Evolutionary conservation across 2,113 vertebrate species (phyloP).

Genomic region (Sinocyclocheilus rhinocerous): DNA sequence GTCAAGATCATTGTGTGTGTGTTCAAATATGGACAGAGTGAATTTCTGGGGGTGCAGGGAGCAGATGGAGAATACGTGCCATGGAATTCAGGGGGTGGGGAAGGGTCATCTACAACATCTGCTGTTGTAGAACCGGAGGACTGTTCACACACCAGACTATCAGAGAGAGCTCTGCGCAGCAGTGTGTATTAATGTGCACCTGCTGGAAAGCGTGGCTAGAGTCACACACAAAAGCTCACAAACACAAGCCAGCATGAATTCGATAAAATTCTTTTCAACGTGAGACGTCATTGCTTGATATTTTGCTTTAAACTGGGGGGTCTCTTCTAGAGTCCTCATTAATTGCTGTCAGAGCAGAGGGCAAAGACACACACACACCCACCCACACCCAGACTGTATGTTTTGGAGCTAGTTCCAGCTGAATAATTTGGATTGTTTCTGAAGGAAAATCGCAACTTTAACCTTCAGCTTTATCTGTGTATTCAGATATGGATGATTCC

Average conservation of each 20-base stretch:
- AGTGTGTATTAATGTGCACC: slow-evolving; percentile 51
- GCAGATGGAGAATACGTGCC: slow-evolving; percentile 74
- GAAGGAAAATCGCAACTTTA: neutral
- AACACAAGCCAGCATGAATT: neutral
- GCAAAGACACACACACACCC: neutral
- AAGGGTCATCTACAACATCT: slow-evolving; percentile 68
- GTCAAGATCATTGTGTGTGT: neutral
- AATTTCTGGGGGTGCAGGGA: slow-evolving; percentile 64
- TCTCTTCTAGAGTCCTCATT: slow-evolving; percentile 23
- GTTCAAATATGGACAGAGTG: slow-evolving; percentile 10
- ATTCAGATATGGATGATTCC: neutral
- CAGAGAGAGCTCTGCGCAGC: slow-evolving; percentile 62
- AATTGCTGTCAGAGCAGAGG: neutral
- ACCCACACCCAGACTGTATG: neutral
- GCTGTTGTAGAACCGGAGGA: slow-evolving; percentile 57
- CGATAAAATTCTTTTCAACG: neutral
- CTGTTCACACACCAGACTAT: slow-evolving; percentile 63
- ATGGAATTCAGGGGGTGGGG: slow-evolving; percentile 68
- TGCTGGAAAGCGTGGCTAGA: slow-evolving; percentile 47
- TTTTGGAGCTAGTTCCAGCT: neutral
- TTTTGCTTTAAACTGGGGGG: neutral
- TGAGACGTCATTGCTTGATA: neutral
- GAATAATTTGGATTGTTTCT: neutral
- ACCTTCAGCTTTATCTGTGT: slow-evolving; percentile 8
- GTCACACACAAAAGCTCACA: slow-evolving; percentile 18